A percentile compares a stretch with the other conserved stretches of the same genome.
Evolutionary conservation across 2,888 invertebrate species (phyloP).

Genomic region (Harpalus rubripes): DNA sequence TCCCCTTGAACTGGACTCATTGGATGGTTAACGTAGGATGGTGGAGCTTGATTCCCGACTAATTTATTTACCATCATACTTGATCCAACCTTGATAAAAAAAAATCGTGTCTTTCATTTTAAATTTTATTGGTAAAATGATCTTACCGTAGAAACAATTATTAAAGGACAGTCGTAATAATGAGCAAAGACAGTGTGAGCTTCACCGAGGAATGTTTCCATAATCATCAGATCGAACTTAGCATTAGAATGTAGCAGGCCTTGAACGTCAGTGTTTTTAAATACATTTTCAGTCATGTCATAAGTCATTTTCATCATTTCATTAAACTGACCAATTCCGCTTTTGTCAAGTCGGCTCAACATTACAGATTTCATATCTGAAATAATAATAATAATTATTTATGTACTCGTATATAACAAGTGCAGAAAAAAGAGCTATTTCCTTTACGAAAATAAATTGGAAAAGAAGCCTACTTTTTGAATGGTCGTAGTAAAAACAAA

Average conservation of each 20-base stretch:
- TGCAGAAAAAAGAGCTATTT: no score
- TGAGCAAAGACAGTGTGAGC: slow-evolving; percentile 73
- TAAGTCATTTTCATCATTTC: not conserved
- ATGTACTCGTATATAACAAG: no score
- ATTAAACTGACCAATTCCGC: no score
- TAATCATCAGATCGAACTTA: slow-evolving; percentile 72
- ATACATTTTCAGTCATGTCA: not conserved
- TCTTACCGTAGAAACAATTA: slow-evolving; percentile 72
- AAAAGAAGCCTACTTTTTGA: no score
- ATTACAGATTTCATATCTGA: no score
- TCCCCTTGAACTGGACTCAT: slow-evolving; percentile 70
- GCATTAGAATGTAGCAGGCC: slow-evolving; percentile 64
- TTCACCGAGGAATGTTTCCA: slow-evolving; percentile 73
- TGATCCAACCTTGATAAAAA: not conserved
- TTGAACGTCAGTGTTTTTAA: not conserved
- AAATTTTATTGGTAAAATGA: not conserved
- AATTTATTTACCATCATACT: slow-evolving; percentile 71
- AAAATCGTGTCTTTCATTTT: not conserved
- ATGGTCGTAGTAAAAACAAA: no score
- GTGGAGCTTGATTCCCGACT: slow-evolving; percentile 73
- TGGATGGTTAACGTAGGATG: slow-evolving; percentile 72
- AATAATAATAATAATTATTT: no score
- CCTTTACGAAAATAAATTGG: no score
- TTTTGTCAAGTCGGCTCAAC: no score
- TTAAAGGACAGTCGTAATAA: slow-evolving; percentile 73